Evolutionary conservation across 2,113 vertebrate genomes (phyloP).

Genomic region (Tretioscincus oriximinensis): DNA sequence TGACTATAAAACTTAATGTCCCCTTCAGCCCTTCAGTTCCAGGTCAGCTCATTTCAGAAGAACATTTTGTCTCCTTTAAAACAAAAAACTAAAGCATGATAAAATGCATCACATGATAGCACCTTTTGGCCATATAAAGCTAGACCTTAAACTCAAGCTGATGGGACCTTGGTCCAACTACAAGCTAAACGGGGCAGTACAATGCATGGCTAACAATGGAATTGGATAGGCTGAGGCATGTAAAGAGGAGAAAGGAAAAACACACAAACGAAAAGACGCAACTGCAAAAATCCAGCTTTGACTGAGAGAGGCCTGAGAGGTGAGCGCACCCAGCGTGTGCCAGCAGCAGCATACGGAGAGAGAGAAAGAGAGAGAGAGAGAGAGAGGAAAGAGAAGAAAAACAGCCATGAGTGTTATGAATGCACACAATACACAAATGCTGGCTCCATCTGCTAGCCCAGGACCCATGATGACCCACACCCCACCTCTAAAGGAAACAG

Average conservation of each 20-base stretch:
- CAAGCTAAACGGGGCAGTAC: not conserved
- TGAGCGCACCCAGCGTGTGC: conserved; percentile 74
- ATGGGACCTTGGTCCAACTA: conserved; percentile 51
- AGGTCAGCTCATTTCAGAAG: conserved; percentile 20
- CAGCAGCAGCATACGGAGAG: conserved; percentile 84
- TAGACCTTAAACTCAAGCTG: conserved; percentile 49
- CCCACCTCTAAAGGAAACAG: conserved; percentile 41
- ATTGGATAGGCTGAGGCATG: conserved; percentile 58
- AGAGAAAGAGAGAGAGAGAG: conserved; percentile 58
- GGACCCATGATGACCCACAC: not conserved
- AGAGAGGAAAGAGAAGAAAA: conserved; percentile 74
- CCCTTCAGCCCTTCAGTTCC: conserved; percentile 32
- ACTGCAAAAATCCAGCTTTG: conserved; percentile 99
- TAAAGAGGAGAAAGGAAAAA: conserved; percentile 61
- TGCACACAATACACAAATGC: conserved; percentile 64
- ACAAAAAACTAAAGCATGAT: conserved; percentile 23
- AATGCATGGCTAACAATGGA: conserved; percentile 49
- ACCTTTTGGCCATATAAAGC: conserved; percentile 25
- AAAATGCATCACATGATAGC: conserved; percentile 55
- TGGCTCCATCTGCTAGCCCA: conserved; percentile 40
- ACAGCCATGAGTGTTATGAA: conserved; percentile 79
- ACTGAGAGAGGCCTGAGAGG: conserved; percentile 94
- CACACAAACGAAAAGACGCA: conserved; percentile 86
- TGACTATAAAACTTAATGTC: conserved; percentile 3
- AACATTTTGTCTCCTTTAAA: conserved; percentile 39